These are phyloP conservation scores for Bucorvus abyssinicus DNA, from an alignment of 2,797 vertebrate species.

Conservation along the genomic window DNA sequence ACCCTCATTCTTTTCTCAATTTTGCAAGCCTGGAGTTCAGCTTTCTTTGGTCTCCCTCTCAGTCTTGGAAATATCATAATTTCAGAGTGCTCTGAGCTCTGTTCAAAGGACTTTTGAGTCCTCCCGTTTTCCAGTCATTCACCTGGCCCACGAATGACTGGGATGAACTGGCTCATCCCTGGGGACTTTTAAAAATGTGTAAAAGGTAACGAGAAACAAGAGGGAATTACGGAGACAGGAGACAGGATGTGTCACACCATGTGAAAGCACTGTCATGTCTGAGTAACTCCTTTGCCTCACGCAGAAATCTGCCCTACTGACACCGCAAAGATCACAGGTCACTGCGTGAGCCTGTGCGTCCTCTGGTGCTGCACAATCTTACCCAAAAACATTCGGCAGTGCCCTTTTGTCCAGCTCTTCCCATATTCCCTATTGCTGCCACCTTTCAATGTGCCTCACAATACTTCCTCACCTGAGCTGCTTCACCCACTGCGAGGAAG, in stretches of 20 bases:
- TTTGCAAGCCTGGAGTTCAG: neutral
- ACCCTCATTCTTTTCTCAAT: neutral
- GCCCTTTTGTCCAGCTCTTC: neutral
- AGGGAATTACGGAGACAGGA: neutral
- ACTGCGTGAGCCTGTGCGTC: neutral
- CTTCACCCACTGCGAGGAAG: neutral
- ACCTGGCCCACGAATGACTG: neutral
- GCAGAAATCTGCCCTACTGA: neutral
- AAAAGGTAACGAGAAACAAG: neutral
- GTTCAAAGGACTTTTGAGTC: neutral
- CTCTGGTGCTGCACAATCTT: constrained; percentile 29
- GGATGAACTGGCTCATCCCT: neutral
- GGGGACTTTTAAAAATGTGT: neutral
- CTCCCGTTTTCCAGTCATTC: neutral
- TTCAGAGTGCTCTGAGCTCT: neutral
- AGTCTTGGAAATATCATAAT: neutral
- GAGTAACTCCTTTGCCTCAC: neutral
- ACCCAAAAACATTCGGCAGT: neutral
- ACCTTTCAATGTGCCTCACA: neutral
- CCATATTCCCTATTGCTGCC: neutral
- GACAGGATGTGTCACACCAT: neutral
- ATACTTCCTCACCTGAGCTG: neutral
- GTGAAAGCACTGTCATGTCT: neutral
- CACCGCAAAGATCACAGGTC: neutral
- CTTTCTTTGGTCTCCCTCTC: neutral